These are phyloP conservation scores for Gopherus evgoodei DNA, from an alignment of 2,113 vertebrate species.

Conservation along the genomic window DNA sequence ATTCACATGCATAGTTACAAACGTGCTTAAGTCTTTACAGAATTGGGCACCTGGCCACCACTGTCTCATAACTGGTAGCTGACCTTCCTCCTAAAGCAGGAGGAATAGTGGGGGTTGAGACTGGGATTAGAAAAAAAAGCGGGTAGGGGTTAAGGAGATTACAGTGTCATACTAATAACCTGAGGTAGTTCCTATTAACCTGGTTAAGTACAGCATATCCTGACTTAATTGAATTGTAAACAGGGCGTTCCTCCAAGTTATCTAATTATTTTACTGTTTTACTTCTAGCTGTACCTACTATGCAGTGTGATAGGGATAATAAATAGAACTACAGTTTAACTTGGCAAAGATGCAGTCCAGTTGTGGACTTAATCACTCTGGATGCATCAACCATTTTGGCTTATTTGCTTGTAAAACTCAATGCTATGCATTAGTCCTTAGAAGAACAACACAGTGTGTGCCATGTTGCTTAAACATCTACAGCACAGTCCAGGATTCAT, in stretches of 20 bases:
- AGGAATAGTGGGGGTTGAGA: background rate
- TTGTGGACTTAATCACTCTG: background rate
- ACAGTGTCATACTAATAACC: background rate
- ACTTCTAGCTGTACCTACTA: background rate
- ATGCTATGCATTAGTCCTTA: background rate
- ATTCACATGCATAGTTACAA: background rate
- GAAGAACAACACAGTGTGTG: accelerated
- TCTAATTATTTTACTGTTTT: background rate
- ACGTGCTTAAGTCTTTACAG: accelerated
- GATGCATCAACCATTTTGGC: background rate
- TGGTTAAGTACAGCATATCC: background rate
- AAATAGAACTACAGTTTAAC: background rate
- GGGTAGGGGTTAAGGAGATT: background rate
- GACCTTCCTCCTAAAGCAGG: background rate
- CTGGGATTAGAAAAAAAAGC: background rate
- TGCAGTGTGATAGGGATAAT: background rate
- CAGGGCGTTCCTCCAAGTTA: background rate
- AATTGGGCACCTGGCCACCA: background rate
- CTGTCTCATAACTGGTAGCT: background rate
- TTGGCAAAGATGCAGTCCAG: background rate
- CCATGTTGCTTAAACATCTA: background rate
- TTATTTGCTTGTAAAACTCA: background rate
- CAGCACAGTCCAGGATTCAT: accelerated
- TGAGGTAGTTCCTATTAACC: background rate
- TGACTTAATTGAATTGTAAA: background rate